Evolutionary conservation across 1,140 invertebrate genomes (phyloP), one percentile per base, ranked within the genome.

Genomic region (Vollenhovia emeryi): DNA sequence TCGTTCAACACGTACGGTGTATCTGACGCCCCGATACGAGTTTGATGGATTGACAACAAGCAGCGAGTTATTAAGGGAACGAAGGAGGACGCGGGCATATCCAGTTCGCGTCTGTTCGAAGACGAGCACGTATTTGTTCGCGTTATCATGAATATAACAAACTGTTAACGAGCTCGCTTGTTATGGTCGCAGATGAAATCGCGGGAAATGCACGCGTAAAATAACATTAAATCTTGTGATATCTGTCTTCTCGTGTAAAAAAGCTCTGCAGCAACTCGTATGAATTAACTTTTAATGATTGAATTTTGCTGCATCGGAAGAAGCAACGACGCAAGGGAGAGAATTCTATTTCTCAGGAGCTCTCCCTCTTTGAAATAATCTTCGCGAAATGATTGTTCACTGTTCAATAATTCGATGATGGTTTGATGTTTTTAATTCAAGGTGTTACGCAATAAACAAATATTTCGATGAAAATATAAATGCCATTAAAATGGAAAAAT

Each of bases 31-130:
- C 30, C 24, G 62, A 79, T 68, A 68, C 9, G 50, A 52, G 78
- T 82, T 82, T 82, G 78, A 82, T 82, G 50, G 78, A 82, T 82
- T 66, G 78, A 82, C 36, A 71, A 71, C 0, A n/a, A 50, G 50
- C 30, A 33, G 50, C 78, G 64, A 57, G 36, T 71, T 43, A 71
- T 71, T 57, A 80, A 57, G 50, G 36, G 78, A 71, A 82, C n/a
- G 50, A 82, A 82, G 59, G 64, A 71, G 57, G 66, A 82, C 78
- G n/a, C 71, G 24, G 78, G 64, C 24, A 33, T 80, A 57, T 55
- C 33, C 30, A 40, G 8, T 30, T 21, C 18, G 15, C 48, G 45
- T 36, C 7, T 48, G 15, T 36, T 55, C 33, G 48, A 11, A 9
- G 18, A 79, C 21, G 33, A 68, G 36, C n/a, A 55, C 52, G 62